Conservation (phyloP, 2,113 vertebrate genomes). For the Psilopsiagon aurifrons region DNA sequence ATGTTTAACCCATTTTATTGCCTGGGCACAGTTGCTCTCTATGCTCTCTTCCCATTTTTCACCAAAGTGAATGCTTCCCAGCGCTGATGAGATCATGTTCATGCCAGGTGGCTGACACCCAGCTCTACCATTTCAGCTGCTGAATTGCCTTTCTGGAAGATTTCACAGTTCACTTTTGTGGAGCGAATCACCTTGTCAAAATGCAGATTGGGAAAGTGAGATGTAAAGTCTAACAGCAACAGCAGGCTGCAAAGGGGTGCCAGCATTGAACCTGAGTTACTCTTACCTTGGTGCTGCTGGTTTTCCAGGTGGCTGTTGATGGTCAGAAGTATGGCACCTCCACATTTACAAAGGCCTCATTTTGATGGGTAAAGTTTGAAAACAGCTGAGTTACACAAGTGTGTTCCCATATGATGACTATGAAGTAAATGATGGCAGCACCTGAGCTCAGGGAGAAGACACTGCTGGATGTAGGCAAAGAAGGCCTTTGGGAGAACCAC, state of each 20-base stretch:
- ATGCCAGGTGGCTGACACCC: background rate
- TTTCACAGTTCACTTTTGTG: constrained; percentile 1
- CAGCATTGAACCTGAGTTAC: background rate
- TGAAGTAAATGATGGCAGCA: background rate
- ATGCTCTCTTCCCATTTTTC: background rate
- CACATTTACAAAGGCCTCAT: background rate
- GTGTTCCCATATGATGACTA: background rate
- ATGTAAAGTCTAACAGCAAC: background rate
- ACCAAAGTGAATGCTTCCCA: background rate
- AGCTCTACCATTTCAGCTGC: background rate
- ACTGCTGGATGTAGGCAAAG: background rate
- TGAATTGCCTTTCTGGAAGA: background rate
- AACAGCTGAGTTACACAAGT: background rate
- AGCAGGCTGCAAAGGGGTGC: background rate
- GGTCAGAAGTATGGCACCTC: background rate
- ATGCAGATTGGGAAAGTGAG: background rate
- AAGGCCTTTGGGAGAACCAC: background rate
- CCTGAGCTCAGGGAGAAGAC: background rate
- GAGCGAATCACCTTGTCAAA: background rate
- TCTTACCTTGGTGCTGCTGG: background rate
- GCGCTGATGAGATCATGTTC: background rate
- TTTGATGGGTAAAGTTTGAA: background rate
- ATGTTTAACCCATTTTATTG: background rate
- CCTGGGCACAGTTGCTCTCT: background rate
- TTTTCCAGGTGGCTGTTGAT: background rate